Base-by-base conservation (phyloP, 2,888 invertebrate genomes). In the Drosophila tanythrix region DNA sequence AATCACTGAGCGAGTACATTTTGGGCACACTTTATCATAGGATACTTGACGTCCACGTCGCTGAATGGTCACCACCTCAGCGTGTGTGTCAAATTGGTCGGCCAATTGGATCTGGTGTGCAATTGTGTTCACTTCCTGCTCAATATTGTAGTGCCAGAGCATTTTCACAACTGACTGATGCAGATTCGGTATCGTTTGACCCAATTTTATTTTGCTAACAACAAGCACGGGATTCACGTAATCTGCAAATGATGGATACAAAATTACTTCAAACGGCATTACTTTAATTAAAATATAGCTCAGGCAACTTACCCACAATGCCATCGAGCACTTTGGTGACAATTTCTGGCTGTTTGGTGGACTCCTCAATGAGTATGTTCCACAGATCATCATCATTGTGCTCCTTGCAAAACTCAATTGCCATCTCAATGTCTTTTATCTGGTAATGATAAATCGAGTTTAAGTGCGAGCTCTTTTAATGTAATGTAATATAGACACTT, bases 371-470 rank as follows among this genome's bases (percentile, higher is more conserved):
- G 25, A 99, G 94, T 91, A 98, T 97, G 72, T 95, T 95, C 99
- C 99, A 99, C 29, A 99, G 93, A 91, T 99, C 99, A 33, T 95
- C 95, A 92, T 99, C 99, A 88, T 98, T 97, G 90, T 99, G 98
- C 91, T 99, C 98, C 92, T 98, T 98, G 92, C 99, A 99, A 94
- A 99, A 99, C 66, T 96, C 96, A 63, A 99, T 98, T 0, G 99
- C 99, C 94, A 97, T 96, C 88, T 97, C 96, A 90, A 99, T 98
- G 91, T 99, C 97, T 81, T 96, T 95, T 55, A 99, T 94, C 92
- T 98, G 38, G 3, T 68, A 55, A 18, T 2, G 0, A 0, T 35
- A 25, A 29, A 6, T 21, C 6, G 21, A 4, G 6, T 5, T 8
- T 18, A 18, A 18, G 11, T 25, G 8, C 4, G 25, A 25, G 25